These are phyloP conservation scores for Microctonus hyperodae DNA, from an alignment of 2,888 invertebrate genomes.

Conservation along the genomic window DNA sequence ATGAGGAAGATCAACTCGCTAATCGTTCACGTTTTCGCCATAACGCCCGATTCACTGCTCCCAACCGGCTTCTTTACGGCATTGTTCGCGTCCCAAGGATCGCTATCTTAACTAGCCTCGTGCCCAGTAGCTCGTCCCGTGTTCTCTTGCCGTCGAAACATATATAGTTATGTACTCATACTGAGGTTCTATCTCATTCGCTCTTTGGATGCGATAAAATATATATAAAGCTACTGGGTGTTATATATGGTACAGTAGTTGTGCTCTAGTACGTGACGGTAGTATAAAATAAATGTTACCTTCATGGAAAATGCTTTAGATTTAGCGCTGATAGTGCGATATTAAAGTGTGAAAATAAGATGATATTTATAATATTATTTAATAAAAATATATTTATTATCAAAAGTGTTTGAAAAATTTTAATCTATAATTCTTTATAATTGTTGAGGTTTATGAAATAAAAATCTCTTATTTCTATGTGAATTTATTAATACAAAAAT, in stretches of 20 bases:
- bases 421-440: no score
- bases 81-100: constrained; percentile 58
- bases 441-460: no score
- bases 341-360: constrained; percentile 47
- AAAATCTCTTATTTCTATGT: no score
- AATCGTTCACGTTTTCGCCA: constrained; percentile 63
- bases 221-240: constrained; percentile 24
- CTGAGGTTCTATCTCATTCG: background rate
- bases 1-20: constrained; percentile 50
- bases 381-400: no score
- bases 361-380: constrained; percentile 39
- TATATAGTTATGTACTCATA: constrained; percentile 2
- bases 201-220: constrained; percentile 14
- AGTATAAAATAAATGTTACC: constrained; percentile 55
- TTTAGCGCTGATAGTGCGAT: constrained; percentile 38
- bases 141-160: background rate
- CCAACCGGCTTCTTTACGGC: constrained; percentile 56
- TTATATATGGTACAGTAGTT: constrained; percentile 11
- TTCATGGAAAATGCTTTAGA: constrained; percentile 48
- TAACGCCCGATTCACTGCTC: constrained; percentile 56
- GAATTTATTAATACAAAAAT: no score
- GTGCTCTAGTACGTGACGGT: constrained; percentile 45
- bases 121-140: constrained; percentile 36
- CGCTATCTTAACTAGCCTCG: constrained; percentile 60
- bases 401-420: no score